These are phyloP conservation scores for Lucinisca nassula DNA, from an alignment of 2,888 invertebrate species.

Conservation along the genomic window DNA sequence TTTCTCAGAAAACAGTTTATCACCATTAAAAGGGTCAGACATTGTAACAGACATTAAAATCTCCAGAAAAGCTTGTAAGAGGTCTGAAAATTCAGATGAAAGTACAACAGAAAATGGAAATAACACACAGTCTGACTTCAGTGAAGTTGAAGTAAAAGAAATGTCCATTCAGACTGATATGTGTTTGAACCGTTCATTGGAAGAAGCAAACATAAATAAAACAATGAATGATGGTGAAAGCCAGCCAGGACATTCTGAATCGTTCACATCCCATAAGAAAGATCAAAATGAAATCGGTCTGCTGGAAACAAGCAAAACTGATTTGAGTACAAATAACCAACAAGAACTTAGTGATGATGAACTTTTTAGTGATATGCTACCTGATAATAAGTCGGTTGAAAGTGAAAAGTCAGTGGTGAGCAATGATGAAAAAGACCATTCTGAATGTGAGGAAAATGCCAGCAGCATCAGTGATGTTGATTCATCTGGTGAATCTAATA, in stretches of 20 bases:
- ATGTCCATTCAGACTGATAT: slow-evolving; percentile 54
- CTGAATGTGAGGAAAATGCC: not conserved
- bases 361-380: not conserved
- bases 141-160: slow-evolving; percentile 60
- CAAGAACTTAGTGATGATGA: not conserved
- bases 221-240: not conserved
- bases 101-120: not conserved
- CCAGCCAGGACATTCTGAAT: not conserved
- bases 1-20: not conserved
- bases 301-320: not conserved
- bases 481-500: not conserved
- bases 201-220: not conserved
- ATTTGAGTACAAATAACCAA: not conserved
- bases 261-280: not conserved
- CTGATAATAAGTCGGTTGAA: not conserved
- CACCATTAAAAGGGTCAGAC: not conserved
- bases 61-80: not conserved
- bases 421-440: not conserved
- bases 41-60: not conserved
- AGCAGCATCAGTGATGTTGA: not conserved
- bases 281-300: not conserved
- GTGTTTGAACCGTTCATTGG: not conserved
- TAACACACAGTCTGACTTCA: slow-evolving; percentile 9
- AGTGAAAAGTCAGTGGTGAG: not conserved
- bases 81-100: not conserved